Percentiles rank a stretch among this genome's conserved stretches.
phyloP scores from a whole-genome alignment of 2,797 vertebrate genomes.

The Enteromius mattozi region DNA sequence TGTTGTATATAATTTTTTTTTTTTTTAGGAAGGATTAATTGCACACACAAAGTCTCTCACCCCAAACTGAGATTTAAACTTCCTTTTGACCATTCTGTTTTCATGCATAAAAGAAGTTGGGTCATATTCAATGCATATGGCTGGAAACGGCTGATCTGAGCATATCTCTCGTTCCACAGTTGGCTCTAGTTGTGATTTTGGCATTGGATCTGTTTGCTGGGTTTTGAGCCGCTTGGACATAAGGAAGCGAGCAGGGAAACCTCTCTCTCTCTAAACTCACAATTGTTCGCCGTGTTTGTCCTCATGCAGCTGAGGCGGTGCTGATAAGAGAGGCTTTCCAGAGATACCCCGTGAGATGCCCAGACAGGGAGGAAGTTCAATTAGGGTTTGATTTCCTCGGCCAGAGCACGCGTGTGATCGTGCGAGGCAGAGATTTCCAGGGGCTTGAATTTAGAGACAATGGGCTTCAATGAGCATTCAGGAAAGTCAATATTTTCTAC shows the following conservation, averaged over 20 bases:
- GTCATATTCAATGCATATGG: neutral
- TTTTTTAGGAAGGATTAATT: neutral
- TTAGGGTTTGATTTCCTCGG: constrained; percentile 40
- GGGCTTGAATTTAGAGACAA: constrained; percentile 25
- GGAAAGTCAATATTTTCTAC: constrained; percentile 28
- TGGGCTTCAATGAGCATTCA: neutral
- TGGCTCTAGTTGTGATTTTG: constrained; percentile 64
- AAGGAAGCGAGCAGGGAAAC: constrained; percentile 37
- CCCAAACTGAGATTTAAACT: neutral
- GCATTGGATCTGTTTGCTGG: constrained; percentile 62
- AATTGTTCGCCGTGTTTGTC: constrained; percentile 77
- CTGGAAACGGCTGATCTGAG: neutral
- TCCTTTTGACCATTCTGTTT: neutral
- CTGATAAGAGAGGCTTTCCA: constrained; percentile 73
- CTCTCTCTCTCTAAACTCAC: constrained; percentile 58
- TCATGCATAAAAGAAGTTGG: neutral
- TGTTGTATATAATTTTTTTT: neutral
- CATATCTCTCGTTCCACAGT: constrained; percentile 66
- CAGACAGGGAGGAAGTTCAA: constrained; percentile 65
- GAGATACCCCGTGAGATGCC: constrained; percentile 64
- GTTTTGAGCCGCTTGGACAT: constrained; percentile 59
- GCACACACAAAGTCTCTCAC: neutral
- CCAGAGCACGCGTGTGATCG: neutral
- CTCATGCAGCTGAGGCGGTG: constrained; percentile 77
- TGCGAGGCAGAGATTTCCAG: constrained; percentile 11